A percentile compares a stretch with the other conserved stretches of the same genome.
Evolutionary conservation across 1,140 invertebrate genomes (phyloP).

Genomic region (Maniola jurtina): DNA sequence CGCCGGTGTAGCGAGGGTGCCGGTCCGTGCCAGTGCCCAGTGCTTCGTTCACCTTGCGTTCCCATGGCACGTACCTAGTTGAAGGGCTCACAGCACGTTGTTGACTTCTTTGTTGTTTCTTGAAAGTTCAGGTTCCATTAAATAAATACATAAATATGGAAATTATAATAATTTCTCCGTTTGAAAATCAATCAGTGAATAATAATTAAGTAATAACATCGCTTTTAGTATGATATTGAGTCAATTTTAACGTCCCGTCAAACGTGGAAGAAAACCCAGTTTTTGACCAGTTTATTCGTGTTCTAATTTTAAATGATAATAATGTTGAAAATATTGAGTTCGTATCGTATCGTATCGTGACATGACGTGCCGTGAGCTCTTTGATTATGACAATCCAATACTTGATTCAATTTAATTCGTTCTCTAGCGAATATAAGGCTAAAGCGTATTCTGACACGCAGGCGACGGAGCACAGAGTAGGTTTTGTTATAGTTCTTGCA

Average conservation of each 20-base stretch:
- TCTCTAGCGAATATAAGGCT: conserved; percentile 30
- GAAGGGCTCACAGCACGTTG: not conserved
- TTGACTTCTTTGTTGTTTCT: not conserved
- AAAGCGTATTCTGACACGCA: not conserved
- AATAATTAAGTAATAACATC: no score
- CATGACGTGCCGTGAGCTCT: no score
- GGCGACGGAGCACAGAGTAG: not conserved
- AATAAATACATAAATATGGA: no score
- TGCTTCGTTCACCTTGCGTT: conserved; percentile 7
- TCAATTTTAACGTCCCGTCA: no score
- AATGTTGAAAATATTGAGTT: no score
- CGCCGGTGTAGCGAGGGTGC: conserved; percentile 21
- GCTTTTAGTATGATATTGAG: no score
- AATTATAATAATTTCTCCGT: no score
- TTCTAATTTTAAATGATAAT: no score
- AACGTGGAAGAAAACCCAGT: no score
- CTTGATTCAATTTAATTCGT: conserved; percentile 40
- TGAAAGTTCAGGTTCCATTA: no score
- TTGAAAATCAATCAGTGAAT: not conserved
- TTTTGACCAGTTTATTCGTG: no score
- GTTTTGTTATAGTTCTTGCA: not conserved
- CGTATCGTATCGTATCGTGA: not conserved
- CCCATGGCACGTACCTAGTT: not conserved
- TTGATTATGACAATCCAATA: conserved; percentile 5
- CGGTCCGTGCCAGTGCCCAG: not conserved